Evolutionary conservation across 2,888 invertebrate species (phyloP), one percentile per base, ranked within the genome.

Genomic region (Melitaea athalia): DNA sequence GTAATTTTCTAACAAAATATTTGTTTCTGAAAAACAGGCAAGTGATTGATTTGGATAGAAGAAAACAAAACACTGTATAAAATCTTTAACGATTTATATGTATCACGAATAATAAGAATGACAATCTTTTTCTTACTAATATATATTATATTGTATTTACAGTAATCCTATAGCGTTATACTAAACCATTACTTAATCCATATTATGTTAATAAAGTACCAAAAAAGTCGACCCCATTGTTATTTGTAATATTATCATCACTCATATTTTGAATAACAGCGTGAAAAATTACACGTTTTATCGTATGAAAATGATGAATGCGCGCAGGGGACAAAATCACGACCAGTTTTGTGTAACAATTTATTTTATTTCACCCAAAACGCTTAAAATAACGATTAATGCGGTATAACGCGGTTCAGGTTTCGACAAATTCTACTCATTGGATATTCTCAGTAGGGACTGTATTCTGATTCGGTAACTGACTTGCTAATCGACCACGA

Each of bases 261-360:
- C 73, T 84, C 82, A 83, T 78, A 75, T 75, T 79, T 80, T 80
- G 81, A 79, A 79, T 81, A 78, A 80, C 74, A 76, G 71, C 72
- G 64, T 61, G 68, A 68, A 60, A 68, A 68, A 81, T 80, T 79
- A 78, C 78, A 76, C 76, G 77, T 77, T 81, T 81, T 83, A 82
- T 81, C 79, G 81, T 77, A 82, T 75, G 82, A 84, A 83, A 82
- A 85, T 85, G 82, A 84, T 82, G 80, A 79, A 84, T 83, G 62
- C 63, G 55, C 43, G 42, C 24, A 24, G 33, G 64, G 59, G 67
- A 59, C 67, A 52, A 55, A 68, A 83, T 83, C 81, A 84, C 77
- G 73, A 74, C 75, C 69, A 68, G 76, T 76, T 78, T 78, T 74
- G 72, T 75, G 74, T 72, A 69, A 74, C 76, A 76, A 78, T 81